These are phyloP conservation scores for Eulacestoma nigropectus DNA, from an alignment of 2,113 vertebrate genomes.

Conservation along the genomic window DNA sequence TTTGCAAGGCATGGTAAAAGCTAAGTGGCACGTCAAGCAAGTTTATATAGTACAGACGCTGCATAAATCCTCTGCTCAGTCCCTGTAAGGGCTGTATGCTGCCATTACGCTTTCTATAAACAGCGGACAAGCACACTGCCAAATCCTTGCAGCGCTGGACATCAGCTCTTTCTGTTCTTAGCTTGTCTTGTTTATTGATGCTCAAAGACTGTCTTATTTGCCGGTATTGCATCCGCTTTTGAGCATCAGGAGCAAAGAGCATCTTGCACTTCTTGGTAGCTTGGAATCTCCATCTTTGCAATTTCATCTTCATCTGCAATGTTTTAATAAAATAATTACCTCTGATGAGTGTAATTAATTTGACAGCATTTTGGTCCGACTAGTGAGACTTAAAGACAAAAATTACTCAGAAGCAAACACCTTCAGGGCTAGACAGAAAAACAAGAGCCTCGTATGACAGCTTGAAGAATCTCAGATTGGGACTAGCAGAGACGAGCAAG, in stretches of 20 bases:
- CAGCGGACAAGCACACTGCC: conserved; percentile 25
- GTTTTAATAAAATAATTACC: background rate
- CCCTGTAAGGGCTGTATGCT: background rate
- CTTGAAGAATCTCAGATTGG: background rate
- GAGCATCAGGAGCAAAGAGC: background rate
- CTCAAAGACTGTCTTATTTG: background rate
- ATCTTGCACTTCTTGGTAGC: background rate
- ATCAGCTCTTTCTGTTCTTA: conserved; percentile 30
- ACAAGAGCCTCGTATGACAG: background rate
- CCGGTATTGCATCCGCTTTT: background rate
- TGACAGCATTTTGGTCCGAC: background rate
- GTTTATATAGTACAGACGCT: conserved; percentile 9
- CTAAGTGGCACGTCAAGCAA: background rate
- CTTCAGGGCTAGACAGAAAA: background rate
- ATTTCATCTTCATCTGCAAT: background rate
- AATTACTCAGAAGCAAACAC: background rate
- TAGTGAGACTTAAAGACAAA: background rate
- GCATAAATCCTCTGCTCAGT: conserved; percentile 22
- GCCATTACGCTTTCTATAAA: conserved; percentile 51
- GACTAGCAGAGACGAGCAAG: background rate
- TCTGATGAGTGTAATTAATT: background rate
- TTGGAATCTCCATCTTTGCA: background rate
- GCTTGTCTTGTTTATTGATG: conserved; percentile 31
- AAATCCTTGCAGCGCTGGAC: background rate
- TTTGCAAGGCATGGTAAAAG: background rate